Evolutionary conservation across 30 jellyfish, hydroid and myxozoan species (phyloP), one percentile per base, ranked within the genome.

Genomic region (Clytia hemisphaerica): DNA sequence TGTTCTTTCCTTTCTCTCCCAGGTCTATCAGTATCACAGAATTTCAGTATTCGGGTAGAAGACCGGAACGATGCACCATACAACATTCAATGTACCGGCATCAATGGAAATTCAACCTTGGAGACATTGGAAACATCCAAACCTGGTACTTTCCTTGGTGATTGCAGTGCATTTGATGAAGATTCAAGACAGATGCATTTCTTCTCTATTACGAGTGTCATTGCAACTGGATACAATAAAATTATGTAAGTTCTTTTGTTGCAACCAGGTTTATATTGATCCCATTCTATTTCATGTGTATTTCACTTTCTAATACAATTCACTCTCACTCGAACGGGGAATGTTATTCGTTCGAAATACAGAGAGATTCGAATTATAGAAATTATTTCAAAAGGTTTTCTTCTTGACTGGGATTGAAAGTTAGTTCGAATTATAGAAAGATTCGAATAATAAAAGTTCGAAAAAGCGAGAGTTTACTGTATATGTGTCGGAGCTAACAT

Each of bases 11-110:
- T 50, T 44, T 64, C 24, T 55, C 21, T 68, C 45, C 4, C 45
- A 83, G 95, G 95, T 40, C 55, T 76, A 27, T 62, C 68, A 27
- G 51, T 61, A 26, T 51, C 67, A 16, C 72, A 67, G 45, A 67
- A 36, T 47, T 76, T 85, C 76, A 60, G 75, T 14, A 44, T 85
- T 16, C 54, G 49, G 40, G 93, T 85, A 1, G 83, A 70, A 66
- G 93, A 85, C 37, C 58, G 49, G 26, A 85, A 85, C 42, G 95
- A 85, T 47, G 65, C 77, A 3, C 95, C 95, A 1, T 55, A 83
- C 32, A 44, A 67, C 28, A 59, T 85, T n/a, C 57, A 54, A 4
- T 72, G 72, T 50, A 15, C 58, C 28, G 86, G 86, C 12, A n/a
- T n/a, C n/a, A n/a, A n/a, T n/a, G n/a, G n/a, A n/a, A n/a, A n/a